phyloP scores from a whole-genome alignment of 2,888 invertebrate species.

The Acholoe squamosa region DNA sequence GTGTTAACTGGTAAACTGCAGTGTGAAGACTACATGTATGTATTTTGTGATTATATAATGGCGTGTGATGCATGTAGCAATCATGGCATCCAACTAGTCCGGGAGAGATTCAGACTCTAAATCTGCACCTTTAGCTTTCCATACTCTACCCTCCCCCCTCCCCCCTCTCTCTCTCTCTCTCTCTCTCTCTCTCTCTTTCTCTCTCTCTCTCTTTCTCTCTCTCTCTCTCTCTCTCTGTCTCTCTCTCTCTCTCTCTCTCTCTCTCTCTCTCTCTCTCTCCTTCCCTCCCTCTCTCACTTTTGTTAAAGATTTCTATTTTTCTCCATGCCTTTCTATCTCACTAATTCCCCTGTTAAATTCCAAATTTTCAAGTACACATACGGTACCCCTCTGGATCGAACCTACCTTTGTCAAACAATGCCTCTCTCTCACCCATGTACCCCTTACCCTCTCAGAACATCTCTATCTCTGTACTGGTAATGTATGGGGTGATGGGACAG shows the following conservation, averaged over 20 bases:
- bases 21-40: too few species aligned
- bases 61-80: too few species aligned
- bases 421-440: neutral
- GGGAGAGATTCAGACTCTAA: too few species aligned
- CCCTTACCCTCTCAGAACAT: neutral
- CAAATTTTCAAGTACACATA: too few species aligned
- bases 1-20: too few species aligned
- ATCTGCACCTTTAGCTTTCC: neutral
- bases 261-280: neutral
- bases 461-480: too few species aligned
- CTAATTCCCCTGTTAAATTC: neutral
- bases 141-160: neutral
- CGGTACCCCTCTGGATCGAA: too few species aligned
- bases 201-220: slow-evolving; percentile 5
- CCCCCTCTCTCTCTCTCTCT: slow-evolving; percentile 24
- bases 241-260: neutral
- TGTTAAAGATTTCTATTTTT: neutral
- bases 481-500: too few species aligned
- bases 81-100: too few species aligned
- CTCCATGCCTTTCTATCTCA: neutral
- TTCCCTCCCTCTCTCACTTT: neutral
- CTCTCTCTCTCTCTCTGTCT: neutral
- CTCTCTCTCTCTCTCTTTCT: slow-evolving; percentile 38
- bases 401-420: too few species aligned
- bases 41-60: too few species aligned